Evolutionary conservation across 2,113 vertebrate species (phyloP), one percentile per base, ranked within the genome.

Genomic region (Gallinago paraguaiae): DNA sequence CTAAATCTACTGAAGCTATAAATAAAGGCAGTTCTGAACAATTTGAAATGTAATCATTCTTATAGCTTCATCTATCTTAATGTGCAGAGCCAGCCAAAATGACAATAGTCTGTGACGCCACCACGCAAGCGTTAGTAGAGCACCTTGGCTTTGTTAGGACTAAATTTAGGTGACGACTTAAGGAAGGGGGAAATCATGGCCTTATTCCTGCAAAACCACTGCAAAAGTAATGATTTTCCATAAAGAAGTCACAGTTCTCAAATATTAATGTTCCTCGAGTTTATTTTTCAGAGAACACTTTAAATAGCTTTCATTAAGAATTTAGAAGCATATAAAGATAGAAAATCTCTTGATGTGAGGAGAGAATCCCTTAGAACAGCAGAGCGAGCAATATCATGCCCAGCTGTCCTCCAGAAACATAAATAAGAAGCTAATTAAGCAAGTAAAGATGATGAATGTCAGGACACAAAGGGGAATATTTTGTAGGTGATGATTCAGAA

Each of bases 221-320:
- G 50, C 23, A 88, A 64, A 82, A 84, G 35, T 91, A 88, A 79
- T 82, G 51, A 65, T 90, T 89, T 94, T 91, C 70, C n/a, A 16
- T 81, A 70, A 90, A 88, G 53, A 76, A 79, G 91, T 92, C 68
- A 24, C 41, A 46, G 43, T 74, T 56, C 11, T 94, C 51, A 78
- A 96, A 79, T 75, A 81, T 94, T 93, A 79, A 96, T 93, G 88
- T 78, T 88, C 30, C 53, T 88, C 64, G 48, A 86, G 79, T 92
- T 84, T 96, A 14, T 96, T 95, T 96, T 94, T 92, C 90, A 78
- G 82, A 70, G 22, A 17, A 61, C 48, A 30, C 67, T 96, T 94
- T 74, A 93, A 96, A 95, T 96, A 95, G 80, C 37, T 46, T 94
- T 95, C 86, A 91, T 96, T 96, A 97, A 95, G 81, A 82, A 96